A percentile compares a stretch with the other conserved stretches of the same genome.
phyloP scores from a whole-genome alignment of 1,140 invertebrate genomes.

The Eurosta solidaginis region DNA sequence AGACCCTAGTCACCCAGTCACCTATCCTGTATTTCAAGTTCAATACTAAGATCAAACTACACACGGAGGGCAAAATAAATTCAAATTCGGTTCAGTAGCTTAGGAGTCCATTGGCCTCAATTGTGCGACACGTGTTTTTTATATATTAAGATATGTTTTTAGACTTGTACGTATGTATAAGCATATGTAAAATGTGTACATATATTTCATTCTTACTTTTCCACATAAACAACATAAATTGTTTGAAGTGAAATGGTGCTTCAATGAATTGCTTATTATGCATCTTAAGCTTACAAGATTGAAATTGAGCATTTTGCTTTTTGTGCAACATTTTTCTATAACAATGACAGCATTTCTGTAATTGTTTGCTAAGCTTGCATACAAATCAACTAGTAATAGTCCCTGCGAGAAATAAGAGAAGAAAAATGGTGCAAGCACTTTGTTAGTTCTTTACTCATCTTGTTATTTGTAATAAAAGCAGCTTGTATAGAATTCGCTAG shows the following conservation, averaged over 20 bases:
- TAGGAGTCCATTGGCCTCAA: too few relatives aligned
- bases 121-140: too few relatives aligned
- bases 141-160: too few relatives aligned
- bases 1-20: too few relatives aligned
- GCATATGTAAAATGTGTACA: neutral
- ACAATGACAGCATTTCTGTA: neutral
- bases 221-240: neutral
- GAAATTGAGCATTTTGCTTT: constrained; percentile 16
- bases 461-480: too few relatives aligned
- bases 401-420: neutral
- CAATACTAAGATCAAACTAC: too few relatives aligned
- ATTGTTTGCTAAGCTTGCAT: neutral
- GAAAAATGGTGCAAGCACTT: neutral
- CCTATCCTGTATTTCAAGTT: too few relatives aligned
- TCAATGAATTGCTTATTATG: constrained; percentile 22
- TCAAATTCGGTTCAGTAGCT: too few relatives aligned
- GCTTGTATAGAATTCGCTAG: too few relatives aligned
- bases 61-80: too few relatives aligned
- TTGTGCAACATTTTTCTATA: neutral
- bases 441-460: too few relatives aligned
- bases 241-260: constrained; percentile 20
- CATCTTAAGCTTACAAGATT: constrained; percentile 22
- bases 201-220: neutral
- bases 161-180: too few relatives aligned
- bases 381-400: neutral